These are phyloP conservation scores for Stenopsyche tienmushanensis DNA, from an alignment of 1,140 invertebrate genomes.

Conservation along the genomic window DNA sequence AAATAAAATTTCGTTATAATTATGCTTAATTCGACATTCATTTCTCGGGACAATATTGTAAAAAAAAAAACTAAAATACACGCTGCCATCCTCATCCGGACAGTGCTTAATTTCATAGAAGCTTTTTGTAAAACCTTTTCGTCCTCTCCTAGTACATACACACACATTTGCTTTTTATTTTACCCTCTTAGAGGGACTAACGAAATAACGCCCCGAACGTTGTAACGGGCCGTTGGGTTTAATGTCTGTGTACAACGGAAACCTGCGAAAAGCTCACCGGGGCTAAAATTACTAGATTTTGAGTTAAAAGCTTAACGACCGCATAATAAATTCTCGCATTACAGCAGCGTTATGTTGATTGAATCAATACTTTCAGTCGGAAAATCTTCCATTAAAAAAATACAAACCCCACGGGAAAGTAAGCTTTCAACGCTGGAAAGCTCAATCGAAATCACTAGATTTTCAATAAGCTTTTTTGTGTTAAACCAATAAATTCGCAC, in stretches of 20 bases:
- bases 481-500: no score
- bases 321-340: no score
- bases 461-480: background rate
- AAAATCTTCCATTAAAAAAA: no score
- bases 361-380: background rate
- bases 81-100: no score
- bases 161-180: background rate
- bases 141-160: no score
- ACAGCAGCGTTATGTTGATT: background rate
- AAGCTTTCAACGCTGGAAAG: background rate
- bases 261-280: background rate
- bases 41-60: no score
- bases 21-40: no score
- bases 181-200: background rate
- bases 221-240: background rate
- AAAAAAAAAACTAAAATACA: no score
- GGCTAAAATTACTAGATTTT: background rate
- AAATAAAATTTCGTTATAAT: no score
- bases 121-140: no score
- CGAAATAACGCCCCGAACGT: slow-evolving; percentile 1
- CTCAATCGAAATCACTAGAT: background rate
- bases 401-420: no score
- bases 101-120: no score
- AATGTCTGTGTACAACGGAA: background rate
- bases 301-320: background rate